Evolutionary conservation across 2,888 invertebrate species (phyloP).

Genomic region (Pseudanteris insignis): DNA sequence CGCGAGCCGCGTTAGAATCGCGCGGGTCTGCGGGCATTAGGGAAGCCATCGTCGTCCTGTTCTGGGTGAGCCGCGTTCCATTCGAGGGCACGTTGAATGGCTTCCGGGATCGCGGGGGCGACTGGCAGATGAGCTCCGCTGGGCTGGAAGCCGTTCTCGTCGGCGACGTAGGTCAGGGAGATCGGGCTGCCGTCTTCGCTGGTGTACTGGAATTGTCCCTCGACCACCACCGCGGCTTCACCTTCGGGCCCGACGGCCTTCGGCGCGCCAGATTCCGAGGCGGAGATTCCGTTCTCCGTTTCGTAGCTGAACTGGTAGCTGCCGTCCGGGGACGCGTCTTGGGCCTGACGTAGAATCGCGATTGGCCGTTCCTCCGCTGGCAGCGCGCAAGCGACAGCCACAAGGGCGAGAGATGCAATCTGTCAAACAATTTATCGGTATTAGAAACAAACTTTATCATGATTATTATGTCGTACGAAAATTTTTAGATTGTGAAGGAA

Average conservation of each 20-base stretch:
- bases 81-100: constrained; percentile 61
- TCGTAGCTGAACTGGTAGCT: constrained; percentile 71
- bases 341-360: constrained; percentile 69
- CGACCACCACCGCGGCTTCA: constrained; percentile 46
- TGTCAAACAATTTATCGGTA: constrained; percentile 26
- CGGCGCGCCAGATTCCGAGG: constrained; percentile 65
- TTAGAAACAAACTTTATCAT: too few relatives aligned
- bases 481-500: too few relatives aligned
- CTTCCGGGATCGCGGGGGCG: constrained; percentile 60
- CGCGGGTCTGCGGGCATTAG: not conserved
- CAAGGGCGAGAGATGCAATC: constrained; percentile 53
- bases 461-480: too few relatives aligned
- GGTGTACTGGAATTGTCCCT: constrained; percentile 60
- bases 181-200: constrained; percentile 63
- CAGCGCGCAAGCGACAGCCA: constrained; percentile 47
- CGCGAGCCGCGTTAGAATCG: too few relatives aligned
- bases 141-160: constrained; percentile 77
- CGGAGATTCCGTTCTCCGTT: constrained; percentile 74
- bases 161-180: constrained; percentile 71
- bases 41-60: constrained; percentile 15
- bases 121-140: constrained; percentile 67
- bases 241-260: constrained; percentile 44
- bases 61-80: constrained; percentile 56
- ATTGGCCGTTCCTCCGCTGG: constrained; percentile 37
- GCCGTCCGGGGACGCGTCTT: constrained; percentile 69